Evolutionary conservation across 2,113 vertebrate genomes (phyloP).

Genomic region (Aldabrachelys gigantea): DNA sequence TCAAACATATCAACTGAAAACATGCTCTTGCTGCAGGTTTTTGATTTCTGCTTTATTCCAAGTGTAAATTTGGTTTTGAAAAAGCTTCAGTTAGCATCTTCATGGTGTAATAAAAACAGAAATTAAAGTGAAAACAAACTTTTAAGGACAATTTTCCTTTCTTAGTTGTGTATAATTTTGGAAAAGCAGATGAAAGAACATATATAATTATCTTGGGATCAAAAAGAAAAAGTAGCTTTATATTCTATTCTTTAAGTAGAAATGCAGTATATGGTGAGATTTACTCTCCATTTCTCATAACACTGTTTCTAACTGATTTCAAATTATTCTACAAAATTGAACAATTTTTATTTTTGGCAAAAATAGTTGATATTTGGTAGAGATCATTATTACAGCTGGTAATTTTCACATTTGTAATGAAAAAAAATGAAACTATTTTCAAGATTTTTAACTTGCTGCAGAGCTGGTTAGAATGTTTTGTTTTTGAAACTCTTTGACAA

Average conservation of each 20-base stretch:
- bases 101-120: neutral
- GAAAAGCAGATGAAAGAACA: neutral
- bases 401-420: neutral
- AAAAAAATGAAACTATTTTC: neutral
- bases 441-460: neutral
- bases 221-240: neutral
- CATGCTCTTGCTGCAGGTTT: neutral
- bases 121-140: neutral
- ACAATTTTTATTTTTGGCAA: neutral
- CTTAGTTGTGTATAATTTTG: neutral
- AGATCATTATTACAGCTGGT: neutral
- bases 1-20: neutral
- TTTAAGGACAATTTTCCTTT: neutral
- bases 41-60: neutral
- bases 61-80: neutral
- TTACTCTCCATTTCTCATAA: neutral
- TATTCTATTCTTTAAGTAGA: neutral
- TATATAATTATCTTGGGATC: neutral
- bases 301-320: neutral
- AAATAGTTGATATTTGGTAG: neutral
- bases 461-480: neutral
- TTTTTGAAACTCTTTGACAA: neutral
- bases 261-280: neutral
- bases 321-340: neutral
- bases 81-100: neutral